A percentile compares a stretch with the other conserved stretches of the same genome.
These are phyloP conservation scores for Euglossa dilemma DNA, from an alignment of 1,140 invertebrate genomes.

Conservation along the genomic window DNA sequence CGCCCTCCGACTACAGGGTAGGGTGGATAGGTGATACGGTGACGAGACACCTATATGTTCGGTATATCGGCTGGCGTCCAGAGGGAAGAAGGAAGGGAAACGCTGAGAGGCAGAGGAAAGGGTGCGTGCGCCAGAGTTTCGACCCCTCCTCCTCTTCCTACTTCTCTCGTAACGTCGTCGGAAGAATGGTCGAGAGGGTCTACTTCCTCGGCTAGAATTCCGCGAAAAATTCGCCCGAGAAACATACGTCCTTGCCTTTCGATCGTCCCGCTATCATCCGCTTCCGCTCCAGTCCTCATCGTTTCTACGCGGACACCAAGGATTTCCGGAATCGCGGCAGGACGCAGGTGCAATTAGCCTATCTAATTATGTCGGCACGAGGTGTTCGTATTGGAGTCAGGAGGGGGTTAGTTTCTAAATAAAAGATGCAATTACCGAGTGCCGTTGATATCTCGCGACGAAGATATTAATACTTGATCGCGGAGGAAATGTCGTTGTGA, in stretches of 20 bases:
- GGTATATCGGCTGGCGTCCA: conserved; percentile 64
- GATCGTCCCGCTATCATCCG: not conserved
- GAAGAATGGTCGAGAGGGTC: conserved; percentile 63
- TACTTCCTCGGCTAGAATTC: conserved; percentile 46
- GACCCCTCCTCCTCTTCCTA: conserved; percentile 20
- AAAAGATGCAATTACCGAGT: too few species aligned
- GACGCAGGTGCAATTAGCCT: too few species aligned
- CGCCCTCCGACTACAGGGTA: conserved; percentile 58
- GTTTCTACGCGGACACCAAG: too few species aligned
- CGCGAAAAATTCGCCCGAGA: conserved; percentile 37
- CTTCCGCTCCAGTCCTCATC: not conserved
- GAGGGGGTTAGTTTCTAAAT: too few species aligned
- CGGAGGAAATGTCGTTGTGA: not conserved
- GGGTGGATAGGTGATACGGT: conserved; percentile 68
- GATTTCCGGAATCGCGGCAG: too few species aligned
- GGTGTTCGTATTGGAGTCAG: too few species aligned
- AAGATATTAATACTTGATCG: not conserved
- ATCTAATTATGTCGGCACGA: too few species aligned
- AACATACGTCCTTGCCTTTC: not conserved
- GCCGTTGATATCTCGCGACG: not conserved
- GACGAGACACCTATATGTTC: conserved; percentile 68
- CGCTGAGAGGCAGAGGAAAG: conserved; percentile 43
- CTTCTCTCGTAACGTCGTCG: conserved; percentile 54
- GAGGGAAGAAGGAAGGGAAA: conserved; percentile 49
- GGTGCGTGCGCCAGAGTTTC: conserved; percentile 34